Evolutionary conservation across 64 coral and sea anemone species (phyloP).

Genomic region (Dendrophyllia cribrosa): DNA sequence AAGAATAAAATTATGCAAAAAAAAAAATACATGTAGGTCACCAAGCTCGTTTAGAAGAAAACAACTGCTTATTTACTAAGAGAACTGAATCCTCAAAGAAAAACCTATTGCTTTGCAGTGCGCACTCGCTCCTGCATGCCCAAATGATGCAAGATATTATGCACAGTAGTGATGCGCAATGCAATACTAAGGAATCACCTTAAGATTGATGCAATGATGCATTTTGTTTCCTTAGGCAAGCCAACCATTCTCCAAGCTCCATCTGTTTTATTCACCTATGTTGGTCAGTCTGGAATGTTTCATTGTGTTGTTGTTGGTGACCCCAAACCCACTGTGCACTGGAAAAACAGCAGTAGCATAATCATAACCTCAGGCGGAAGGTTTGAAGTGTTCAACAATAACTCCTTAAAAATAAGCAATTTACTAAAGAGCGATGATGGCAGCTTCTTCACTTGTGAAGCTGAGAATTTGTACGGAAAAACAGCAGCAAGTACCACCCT

Average conservation of each 20-base stretch:
- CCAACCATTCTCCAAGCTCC: constrained; percentile 40
- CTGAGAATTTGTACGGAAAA: constrained; percentile 15
- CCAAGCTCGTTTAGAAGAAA: too few relatives aligned
- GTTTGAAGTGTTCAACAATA: constrained; percentile 58
- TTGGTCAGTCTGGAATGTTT: constrained; percentile 33
- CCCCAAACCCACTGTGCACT: constrained; percentile 18
- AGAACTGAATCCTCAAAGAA: too few relatives aligned
- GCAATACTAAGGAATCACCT: too few relatives aligned
- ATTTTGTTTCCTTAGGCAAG: constrained; percentile 23
- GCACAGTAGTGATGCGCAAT: too few relatives aligned
- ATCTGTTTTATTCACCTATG: constrained; percentile 29
- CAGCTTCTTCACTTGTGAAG: constrained; percentile 10
- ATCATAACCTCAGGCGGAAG: constrained; percentile 33
- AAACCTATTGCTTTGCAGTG: too few relatives aligned
- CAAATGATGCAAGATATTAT: too few relatives aligned
- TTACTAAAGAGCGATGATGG: constrained; percentile 57
- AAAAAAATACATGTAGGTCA: too few relatives aligned
- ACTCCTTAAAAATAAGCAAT: constrained; percentile 16
- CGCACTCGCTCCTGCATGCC: too few relatives aligned
- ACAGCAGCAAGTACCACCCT: constrained; percentile 38
- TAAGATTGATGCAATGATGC: too few relatives aligned
- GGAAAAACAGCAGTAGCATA: not conserved
- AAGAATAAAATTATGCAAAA: too few relatives aligned
- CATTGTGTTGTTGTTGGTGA: constrained; percentile 40
- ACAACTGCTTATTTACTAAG: too few relatives aligned